These are phyloP conservation scores for Mormyrus lacerda DNA, from an alignment of 2,113 vertebrate genomes.

Conservation along the genomic window DNA sequence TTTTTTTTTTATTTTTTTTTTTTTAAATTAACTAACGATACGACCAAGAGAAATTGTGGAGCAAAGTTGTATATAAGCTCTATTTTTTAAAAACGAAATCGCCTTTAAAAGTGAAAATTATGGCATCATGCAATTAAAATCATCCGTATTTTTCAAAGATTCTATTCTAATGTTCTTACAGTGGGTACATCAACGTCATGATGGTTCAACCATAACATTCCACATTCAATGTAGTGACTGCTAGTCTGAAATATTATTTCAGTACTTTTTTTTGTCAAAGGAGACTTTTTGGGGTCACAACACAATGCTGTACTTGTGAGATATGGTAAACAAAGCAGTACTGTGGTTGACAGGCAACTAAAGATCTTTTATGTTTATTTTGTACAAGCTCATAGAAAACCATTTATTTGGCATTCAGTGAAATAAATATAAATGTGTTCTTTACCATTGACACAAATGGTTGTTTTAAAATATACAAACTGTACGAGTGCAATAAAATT, in stretches of 20 bases:
- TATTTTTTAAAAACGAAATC: constrained; percentile 62
- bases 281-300: neutral
- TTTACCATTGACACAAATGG: neutral
- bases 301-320: constrained; percentile 27
- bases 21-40: constrained; percentile 11
- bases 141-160: constrained; percentile 46
- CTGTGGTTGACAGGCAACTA: neutral
- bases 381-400: neutral
- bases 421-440: constrained; percentile 2
- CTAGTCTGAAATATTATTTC: constrained; percentile 5
- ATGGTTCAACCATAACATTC: neutral
- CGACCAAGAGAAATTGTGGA: neutral
- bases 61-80: constrained; percentile 55
- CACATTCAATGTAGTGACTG: constrained; percentile 9
- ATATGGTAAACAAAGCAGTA: constrained; percentile 24
- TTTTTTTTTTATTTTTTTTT: constrained; percentile 14
- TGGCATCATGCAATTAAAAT: constrained; percentile 46
- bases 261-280: neutral
- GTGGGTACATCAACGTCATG: neutral
- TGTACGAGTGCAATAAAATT: constrained; percentile 9
- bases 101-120: constrained; percentile 37
- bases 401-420: neutral
- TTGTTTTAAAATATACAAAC: constrained; percentile 16
- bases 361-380: neutral
- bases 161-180: constrained; percentile 38